Evolutionary conservation across 2,113 vertebrate species (phyloP).

Genomic region (Epinephelus fuscoguttatus): DNA sequence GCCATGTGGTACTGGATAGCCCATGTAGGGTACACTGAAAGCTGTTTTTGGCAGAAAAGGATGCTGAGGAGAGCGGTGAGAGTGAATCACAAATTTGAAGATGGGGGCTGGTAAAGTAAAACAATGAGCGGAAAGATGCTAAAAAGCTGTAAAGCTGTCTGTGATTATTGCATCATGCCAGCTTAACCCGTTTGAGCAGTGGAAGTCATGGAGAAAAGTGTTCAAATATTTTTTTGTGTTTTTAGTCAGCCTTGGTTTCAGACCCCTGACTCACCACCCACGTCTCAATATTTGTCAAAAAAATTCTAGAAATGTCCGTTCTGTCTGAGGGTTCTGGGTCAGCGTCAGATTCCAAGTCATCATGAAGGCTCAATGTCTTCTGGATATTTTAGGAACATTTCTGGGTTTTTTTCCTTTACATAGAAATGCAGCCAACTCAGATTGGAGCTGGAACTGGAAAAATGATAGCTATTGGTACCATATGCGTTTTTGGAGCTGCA

Average conservation of each 20-base stretch:
- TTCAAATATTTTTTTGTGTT: background rate
- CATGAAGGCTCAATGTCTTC: constrained; percentile 17
- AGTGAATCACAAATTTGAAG: background rate
- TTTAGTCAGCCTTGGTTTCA: constrained; percentile 15
- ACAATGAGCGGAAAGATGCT: too few relatives aligned
- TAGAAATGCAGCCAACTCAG: constrained; percentile 45
- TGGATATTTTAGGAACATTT: constrained; percentile 52
- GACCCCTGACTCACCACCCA: constrained; percentile 1
- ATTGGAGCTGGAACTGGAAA: constrained; percentile 33
- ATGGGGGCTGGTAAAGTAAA: background rate
- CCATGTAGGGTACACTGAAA: background rate
- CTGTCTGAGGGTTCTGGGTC: constrained; percentile 12
- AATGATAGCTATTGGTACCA: constrained; percentile 50
- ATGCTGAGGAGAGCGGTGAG: background rate
- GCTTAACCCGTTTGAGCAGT: background rate
- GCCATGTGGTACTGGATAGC: background rate
- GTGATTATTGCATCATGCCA: background rate
- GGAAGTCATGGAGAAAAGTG: background rate
- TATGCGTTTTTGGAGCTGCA: constrained; percentile 27
- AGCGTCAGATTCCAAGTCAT: constrained; percentile 1
- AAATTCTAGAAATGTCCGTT: constrained; percentile 18
- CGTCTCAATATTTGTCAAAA: background rate
- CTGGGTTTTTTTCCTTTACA: constrained; percentile 14
- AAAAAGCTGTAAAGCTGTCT: background rate
- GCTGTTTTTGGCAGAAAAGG: background rate